Conservation (phyloP, 1,140 invertebrate genomes). For the Pseudomyrmex gracilis region DNA sequence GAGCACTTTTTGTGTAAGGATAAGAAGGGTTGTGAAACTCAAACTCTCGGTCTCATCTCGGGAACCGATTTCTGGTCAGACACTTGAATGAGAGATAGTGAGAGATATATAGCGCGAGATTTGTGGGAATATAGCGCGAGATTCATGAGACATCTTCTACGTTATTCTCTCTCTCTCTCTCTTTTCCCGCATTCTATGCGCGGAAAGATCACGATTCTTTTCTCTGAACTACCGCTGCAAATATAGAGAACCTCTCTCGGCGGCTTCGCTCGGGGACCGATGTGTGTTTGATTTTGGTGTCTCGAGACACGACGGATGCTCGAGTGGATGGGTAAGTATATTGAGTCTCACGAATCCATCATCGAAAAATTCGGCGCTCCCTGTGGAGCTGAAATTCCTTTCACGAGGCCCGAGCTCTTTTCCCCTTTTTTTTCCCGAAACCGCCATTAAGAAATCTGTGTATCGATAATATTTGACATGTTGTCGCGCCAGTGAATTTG, state of each 20-base stretch:
- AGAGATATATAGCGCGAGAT: constrained; percentile 31
- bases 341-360: constrained; percentile 46
- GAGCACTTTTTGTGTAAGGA: constrained; percentile 10
- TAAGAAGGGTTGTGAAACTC: constrained; percentile 71
- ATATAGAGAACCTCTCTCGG: constrained; percentile 59
- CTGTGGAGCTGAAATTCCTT: constrained; percentile 28
- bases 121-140: constrained; percentile 31
- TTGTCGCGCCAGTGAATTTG: background rate
- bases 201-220: constrained; percentile 65
- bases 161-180: background rate
- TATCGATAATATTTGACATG: background rate
- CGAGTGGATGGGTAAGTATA: constrained; percentile 63
- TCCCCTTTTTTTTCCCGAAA: background rate
- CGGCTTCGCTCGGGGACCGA: constrained; percentile 8
- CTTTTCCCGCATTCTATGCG: background rate
- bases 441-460: background rate
- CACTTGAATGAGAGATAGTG: constrained; percentile 68
- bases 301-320: constrained; percentile 59
- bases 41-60: constrained; percentile 60
- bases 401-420: constrained; percentile 1
- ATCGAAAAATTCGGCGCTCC: constrained; percentile 42
- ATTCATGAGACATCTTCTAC: background rate
- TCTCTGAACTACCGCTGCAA: constrained; percentile 65
- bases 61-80: constrained; percentile 78
- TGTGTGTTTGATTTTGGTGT: constrained; percentile 68